Evolutionary conservation across 2,888 invertebrate species (phyloP).

Genomic region (Platycheirus albimanus): DNA sequence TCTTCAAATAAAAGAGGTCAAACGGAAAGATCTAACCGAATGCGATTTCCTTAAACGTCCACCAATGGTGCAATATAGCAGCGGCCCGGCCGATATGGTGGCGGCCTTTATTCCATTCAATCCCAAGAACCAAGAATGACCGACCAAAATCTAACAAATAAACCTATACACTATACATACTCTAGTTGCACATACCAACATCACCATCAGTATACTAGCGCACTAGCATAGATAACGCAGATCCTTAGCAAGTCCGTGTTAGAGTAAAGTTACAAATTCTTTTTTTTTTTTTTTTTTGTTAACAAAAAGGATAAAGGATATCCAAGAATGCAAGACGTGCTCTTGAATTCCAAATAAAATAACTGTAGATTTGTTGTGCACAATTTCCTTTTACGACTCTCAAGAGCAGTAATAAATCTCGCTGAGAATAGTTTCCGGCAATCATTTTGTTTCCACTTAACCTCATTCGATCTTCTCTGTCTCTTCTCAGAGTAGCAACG

Average conservation of each 20-base stretch:
- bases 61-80: conserved; percentile 62
- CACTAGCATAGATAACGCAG: no score
- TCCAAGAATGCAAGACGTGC: conserved; percentile 68
- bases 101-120: conserved; percentile 64
- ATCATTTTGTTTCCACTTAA: conserved; percentile 76
- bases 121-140: conserved; percentile 30
- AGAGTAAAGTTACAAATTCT: conserved; percentile 52
- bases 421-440: conserved; percentile 82
- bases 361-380: conserved; percentile 78
- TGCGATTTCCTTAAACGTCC: conserved; percentile 72
- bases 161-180: background rate
- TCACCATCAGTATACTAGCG: background rate
- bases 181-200: background rate
- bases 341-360: conserved; percentile 75
- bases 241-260: conserved; percentile 10
- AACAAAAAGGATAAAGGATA: conserved; percentile 55
- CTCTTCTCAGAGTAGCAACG: background rate
- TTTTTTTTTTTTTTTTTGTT: conserved; percentile 11
- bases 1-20: conserved; percentile 60
- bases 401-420: conserved; percentile 83
- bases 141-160: conserved; percentile 6
- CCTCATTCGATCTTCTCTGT: conserved; percentile 64
- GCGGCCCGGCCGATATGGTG: conserved; percentile 21
- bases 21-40: conserved; percentile 67
- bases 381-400: conserved; percentile 83